Conservation (phyloP, 2,888 invertebrate species). For the Eurytoma californica region DNA sequence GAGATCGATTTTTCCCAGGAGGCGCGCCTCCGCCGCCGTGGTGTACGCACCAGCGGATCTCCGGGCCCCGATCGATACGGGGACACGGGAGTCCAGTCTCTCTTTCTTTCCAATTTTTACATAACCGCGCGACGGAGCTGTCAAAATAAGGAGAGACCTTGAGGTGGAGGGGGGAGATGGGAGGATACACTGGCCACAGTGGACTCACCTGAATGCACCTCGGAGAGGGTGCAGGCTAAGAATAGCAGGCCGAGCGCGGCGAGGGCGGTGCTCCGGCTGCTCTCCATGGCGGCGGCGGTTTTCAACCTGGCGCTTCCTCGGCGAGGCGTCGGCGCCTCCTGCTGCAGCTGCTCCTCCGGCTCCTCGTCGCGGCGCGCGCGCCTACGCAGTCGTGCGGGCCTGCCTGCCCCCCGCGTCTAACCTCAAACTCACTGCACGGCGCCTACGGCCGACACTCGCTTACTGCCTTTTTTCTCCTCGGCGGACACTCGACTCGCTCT, state of each 20-base stretch:
- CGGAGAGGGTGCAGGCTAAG: slow-evolving; percentile 71
- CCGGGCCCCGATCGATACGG: not conserved
- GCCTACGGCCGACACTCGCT: not conserved
- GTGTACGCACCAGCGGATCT: not conserved
- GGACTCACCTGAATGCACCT: slow-evolving; percentile 71
- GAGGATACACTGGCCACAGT: slow-evolving; percentile 5
- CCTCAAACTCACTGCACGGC: slow-evolving; percentile 23
- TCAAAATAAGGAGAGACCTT: not conserved
- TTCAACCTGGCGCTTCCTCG: slow-evolving; percentile 3
- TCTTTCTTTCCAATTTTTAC: no score
- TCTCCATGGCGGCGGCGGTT: slow-evolving; percentile 63
- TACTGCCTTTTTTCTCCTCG: not conserved
- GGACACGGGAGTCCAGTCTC: no score
- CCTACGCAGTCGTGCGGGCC: not conserved
- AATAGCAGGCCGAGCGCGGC: slow-evolving; percentile 71
- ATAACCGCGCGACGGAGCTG: no score
- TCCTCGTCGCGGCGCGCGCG: not conserved
- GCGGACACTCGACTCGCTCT: not conserved
- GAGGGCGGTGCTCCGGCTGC: slow-evolving; percentile 66
- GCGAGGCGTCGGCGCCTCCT: not conserved
- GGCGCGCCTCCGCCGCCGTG: not conserved
- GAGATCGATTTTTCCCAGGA: slow-evolving; percentile 19
- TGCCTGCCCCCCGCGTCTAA: slow-evolving; percentile 42
- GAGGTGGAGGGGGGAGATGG: not conserved
- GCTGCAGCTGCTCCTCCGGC: not conserved